Evolutionary conservation across 2,888 invertebrate species (phyloP), one percentile per base, ranked within the genome.

Genomic region (Onchidella celtica): DNA sequence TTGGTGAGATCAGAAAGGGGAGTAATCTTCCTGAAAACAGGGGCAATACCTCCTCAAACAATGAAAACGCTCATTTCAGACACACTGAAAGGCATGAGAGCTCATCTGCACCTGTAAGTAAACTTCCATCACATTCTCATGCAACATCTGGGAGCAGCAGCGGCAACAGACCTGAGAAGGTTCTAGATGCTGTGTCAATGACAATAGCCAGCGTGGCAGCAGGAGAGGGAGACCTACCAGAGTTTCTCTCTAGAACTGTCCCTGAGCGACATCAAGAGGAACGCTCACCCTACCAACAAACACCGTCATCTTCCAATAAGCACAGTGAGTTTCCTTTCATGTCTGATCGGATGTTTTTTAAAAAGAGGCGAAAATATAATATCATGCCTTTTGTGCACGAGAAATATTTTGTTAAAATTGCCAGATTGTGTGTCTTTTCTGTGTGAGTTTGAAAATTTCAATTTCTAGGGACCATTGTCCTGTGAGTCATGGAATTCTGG

Each of bases 191-290:
- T 21, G 70, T 81, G 21, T 68, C 76, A 40, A 61, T 81, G 76
- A 81, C 81, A 59, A 81, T 81, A 24, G 81, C 75, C 40, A 81
- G 81, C 65, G 81, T 81, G 9, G 81, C 81, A 14, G 81, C 81
- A n/a, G 81, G 81, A 24, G 76, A 81, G 38, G 81, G 81, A 29
- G 81, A 76, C 29, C 81, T 76, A n/a, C 72, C 81, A 11, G 76
- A 68, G 34, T 75, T 57, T 38, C 29, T 69, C 57, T 24, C 78
- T 47, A 40, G 68, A 34, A 47, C 72, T 24, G 34, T 34, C 17
- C 9, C 78, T 38, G 70, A 78, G 6, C n/a, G 36, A 70, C 61
- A 32, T n/a, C 34, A 27, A 32, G 78, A 70, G 14, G 78, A 78
- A 0, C 40, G 29, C 69, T 21, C 61, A 6, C 1, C 59, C 29